Conservation (phyloP, 2,113 vertebrate species). For the Pardalotus punctatus region DNA sequence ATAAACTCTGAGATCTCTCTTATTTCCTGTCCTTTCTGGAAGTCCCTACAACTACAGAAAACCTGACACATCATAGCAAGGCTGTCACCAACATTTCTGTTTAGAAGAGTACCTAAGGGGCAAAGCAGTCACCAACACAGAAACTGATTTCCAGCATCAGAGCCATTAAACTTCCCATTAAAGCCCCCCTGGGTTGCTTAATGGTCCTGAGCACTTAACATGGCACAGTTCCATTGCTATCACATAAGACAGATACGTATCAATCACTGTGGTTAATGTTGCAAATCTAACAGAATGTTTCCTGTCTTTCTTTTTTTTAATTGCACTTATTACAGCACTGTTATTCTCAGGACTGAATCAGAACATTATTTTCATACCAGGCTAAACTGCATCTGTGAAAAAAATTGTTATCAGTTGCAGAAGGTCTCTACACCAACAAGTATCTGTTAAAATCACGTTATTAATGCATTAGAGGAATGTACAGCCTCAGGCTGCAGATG, state of each 20-base stretch:
- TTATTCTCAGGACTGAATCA: background rate
- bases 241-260: background rate
- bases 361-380: background rate
- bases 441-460: background rate
- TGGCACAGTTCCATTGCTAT: background rate
- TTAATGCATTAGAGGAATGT: background rate
- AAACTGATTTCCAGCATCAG: slow-evolving; percentile 2
- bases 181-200: background rate
- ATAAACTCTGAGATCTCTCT: background rate
- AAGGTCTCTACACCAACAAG: background rate
- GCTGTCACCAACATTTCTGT: background rate
- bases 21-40: background rate
- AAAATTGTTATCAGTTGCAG: background rate
- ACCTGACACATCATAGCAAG: background rate
- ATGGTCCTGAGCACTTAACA: background rate
- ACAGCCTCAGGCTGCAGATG: background rate
- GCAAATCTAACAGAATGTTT: slow-evolving; percentile 26
- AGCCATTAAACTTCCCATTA: slow-evolving; percentile 4
- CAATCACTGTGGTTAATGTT: background rate
- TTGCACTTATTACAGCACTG: background rate
- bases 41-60: background rate
- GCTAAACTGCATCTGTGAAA: background rate
- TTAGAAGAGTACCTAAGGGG: background rate
- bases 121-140: background rate
- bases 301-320: background rate